Conservation (phyloP, 64 coral and sea anemone genomes). For the Actinia equina region DNA sequence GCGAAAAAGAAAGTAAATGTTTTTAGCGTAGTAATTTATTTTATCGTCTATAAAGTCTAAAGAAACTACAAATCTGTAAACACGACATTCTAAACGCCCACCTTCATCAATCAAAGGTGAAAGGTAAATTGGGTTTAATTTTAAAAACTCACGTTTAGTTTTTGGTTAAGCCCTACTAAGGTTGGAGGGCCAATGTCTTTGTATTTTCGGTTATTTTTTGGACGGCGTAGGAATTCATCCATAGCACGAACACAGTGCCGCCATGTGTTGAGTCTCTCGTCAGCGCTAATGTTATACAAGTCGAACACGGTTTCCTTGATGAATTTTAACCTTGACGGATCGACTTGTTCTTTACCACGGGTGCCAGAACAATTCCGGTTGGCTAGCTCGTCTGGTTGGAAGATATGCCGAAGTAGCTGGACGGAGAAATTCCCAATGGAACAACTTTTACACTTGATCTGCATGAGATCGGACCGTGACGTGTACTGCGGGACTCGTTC, state of each 20-base stretch:
- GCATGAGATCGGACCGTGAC: constrained; percentile 59
- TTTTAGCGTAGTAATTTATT: neutral
- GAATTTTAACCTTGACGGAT: constrained; percentile 64
- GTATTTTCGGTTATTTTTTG: constrained; percentile 51
- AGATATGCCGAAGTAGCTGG: constrained; percentile 71
- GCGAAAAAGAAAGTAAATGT: neutral
- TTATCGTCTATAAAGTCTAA: neutral
- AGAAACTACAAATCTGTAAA: too few relatives aligned
- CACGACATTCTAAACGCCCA: neutral
- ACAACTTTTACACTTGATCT: constrained; percentile 86
- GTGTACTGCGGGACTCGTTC: constrained; percentile 34
- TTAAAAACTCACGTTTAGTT: constrained; percentile 9
- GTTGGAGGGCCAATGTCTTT: constrained; percentile 28
- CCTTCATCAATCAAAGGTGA: neutral
- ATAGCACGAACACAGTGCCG: constrained; percentile 88
- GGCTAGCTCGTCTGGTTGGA: constrained; percentile 49
- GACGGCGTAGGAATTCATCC: constrained; percentile 81
- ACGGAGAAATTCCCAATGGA: constrained; percentile 92
- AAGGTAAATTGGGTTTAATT: neutral
- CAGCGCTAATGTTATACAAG: constrained; percentile 62
- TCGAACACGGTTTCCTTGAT: constrained; percentile 83
- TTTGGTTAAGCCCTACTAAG: constrained; percentile 7
- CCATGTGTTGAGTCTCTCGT: constrained; percentile 78
- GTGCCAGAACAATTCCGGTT: constrained; percentile 87
- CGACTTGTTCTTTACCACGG: constrained; percentile 74